phyloP scores from a whole-genome alignment of 1,140 invertebrate genomes.

The Dendroctonus valens region DNA sequence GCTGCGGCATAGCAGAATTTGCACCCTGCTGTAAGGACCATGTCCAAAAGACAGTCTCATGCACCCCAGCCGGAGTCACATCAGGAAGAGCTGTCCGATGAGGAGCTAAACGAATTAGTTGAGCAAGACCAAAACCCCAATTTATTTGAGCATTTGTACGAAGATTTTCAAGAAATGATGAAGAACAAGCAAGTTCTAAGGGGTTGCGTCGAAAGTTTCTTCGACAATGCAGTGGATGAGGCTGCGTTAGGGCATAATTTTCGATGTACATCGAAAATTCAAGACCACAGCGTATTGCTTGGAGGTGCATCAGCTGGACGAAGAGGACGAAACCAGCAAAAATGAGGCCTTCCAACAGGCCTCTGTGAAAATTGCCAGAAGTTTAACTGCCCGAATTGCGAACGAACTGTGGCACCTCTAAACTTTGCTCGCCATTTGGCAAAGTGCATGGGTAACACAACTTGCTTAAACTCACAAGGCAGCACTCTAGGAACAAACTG shows the following conservation, averaged over 20 bases:
- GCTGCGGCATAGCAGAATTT: neutral
- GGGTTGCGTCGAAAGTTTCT: conserved; percentile 40
- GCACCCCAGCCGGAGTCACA: neutral
- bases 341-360: conserved; percentile 71
- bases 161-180: conserved; percentile 45
- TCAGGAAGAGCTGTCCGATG: conserved; percentile 5
- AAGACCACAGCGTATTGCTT: conserved; percentile 63
- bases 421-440: conserved; percentile 78
- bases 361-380: conserved; percentile 71
- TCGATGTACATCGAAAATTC: conserved; percentile 65
- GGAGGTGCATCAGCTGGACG: conserved; percentile 48
- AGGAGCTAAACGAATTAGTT: conserved; percentile 8
- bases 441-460: conserved; percentile 65
- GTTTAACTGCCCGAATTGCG: conserved; percentile 74
- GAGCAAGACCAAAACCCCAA: conserved; percentile 15
- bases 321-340: conserved; percentile 55
- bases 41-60: conserved; percentile 1
- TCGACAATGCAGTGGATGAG: conserved; percentile 46
- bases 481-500: too few species aligned
- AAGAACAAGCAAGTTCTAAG: conserved; percentile 41
- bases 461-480: neutral
- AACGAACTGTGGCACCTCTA: conserved; percentile 64
- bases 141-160: conserved; percentile 36
- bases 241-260: conserved; percentile 61
- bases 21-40: neutral